These are phyloP conservation scores for Trichonephila inaurata DNA, from an alignment of 1,140 invertebrate species.

Conservation along the genomic window DNA sequence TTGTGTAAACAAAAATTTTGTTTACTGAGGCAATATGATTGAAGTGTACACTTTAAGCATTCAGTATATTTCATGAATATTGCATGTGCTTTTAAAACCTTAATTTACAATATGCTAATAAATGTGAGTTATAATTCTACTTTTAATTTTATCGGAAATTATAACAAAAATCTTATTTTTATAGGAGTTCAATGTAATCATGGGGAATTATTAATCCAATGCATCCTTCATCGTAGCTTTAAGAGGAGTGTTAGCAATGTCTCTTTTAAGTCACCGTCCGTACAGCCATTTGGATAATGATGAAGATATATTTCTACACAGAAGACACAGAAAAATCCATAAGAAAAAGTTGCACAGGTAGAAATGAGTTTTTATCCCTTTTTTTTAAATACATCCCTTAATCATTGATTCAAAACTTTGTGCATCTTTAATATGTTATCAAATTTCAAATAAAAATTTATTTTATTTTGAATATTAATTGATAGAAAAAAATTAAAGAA, in stretches of 20 bases:
- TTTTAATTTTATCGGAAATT: too few species aligned
- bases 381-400: background rate
- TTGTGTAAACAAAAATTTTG: too few species aligned
- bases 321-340: constrained; percentile 71
- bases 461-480: too few species aligned
- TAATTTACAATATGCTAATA: background rate
- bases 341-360: constrained; percentile 74
- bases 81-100: too few species aligned
- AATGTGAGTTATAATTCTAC: too few species aligned
- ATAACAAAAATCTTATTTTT: background rate
- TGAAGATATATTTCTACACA: constrained; percentile 72
- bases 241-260: constrained; percentile 33
- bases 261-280: constrained; percentile 75
- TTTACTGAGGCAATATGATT: too few species aligned
- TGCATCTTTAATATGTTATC: too few species aligned
- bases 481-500: too few species aligned
- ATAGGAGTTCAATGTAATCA: background rate
- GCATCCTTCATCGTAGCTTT: background rate
- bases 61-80: too few species aligned
- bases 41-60: too few species aligned
- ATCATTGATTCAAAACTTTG: background rate
- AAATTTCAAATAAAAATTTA: too few species aligned
- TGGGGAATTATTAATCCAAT: background rate
- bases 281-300: constrained; percentile 76
- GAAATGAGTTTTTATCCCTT: background rate